phyloP scores from a whole-genome alignment of 1,140 invertebrate species.

The Rhyacophila brunnea region DNA sequence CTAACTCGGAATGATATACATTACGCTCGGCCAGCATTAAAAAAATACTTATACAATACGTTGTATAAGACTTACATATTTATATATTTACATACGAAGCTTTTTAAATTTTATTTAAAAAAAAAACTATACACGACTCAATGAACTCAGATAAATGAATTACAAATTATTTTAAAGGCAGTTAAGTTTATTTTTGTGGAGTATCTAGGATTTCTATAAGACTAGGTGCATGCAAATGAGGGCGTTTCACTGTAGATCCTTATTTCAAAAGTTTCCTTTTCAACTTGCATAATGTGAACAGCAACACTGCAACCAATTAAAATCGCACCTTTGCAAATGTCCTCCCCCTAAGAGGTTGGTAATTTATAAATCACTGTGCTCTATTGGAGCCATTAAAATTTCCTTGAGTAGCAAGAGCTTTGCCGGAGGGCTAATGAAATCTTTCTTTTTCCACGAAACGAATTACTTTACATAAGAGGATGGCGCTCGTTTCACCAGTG shows the following conservation, averaged over 20 bases:
- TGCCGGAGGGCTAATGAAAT: not conserved
- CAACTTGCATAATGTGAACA: not conserved
- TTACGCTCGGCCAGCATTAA: too few relatives aligned
- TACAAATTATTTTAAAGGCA: too few relatives aligned
- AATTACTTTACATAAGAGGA: not conserved
- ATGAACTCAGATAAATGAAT: too few relatives aligned
- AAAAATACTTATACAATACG: too few relatives aligned
- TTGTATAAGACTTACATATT: too few relatives aligned
- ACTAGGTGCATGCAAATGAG: not conserved
- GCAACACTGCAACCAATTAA: conserved; percentile 20
- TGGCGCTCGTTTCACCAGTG: too few relatives aligned
- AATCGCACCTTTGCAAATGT: conserved; percentile 13
- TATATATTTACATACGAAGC: too few relatives aligned
- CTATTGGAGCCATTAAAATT: conserved; percentile 6
- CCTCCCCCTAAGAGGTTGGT: conserved; percentile 18
- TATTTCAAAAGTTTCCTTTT: not conserved
- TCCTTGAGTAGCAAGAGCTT: not conserved
- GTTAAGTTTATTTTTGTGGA: too few relatives aligned
- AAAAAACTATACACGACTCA: too few relatives aligned
- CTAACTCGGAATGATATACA: too few relatives aligned
- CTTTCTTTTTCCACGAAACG: conserved; percentile 1
- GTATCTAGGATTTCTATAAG: too few relatives aligned
- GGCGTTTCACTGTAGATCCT: not conserved
- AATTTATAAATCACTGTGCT: conserved; percentile 20
- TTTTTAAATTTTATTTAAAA: too few relatives aligned